Evolutionary conservation across 2,888 invertebrate species (phyloP).

Genomic region (Anagyrus pseudococci): DNA sequence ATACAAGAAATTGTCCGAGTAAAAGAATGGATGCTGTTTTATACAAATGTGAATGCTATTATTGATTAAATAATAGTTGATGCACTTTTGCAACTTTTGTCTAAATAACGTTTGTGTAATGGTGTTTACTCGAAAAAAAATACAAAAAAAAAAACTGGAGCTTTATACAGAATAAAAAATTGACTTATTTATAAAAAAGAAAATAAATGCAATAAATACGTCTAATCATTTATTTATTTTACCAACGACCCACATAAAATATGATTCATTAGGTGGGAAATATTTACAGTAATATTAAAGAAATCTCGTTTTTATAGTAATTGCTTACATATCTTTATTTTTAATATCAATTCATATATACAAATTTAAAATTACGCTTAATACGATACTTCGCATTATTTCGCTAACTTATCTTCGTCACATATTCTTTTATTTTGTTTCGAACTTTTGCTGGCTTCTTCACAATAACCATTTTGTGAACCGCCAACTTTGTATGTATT

Average conservation of each 20-base stretch:
- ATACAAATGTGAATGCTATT: too few species aligned
- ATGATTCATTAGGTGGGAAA: too few species aligned
- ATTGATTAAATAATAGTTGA: too few species aligned
- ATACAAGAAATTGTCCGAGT: too few species aligned
- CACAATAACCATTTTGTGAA: background rate
- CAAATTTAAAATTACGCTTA: constrained; percentile 57
- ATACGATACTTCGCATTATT: constrained; percentile 33
- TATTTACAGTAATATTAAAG: constrained; percentile 28
- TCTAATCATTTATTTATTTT: constrained; percentile 30
- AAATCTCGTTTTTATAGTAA: constrained; percentile 43
- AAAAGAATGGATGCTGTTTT: too few species aligned
- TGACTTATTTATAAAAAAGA: constrained; percentile 44
- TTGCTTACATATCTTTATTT: constrained; percentile 57
- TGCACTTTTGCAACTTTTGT: too few species aligned
- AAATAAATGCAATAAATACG: constrained; percentile 26
- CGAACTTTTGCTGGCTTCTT: constrained; percentile 22
- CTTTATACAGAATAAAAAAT: constrained; percentile 48
- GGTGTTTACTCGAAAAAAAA: background rate
- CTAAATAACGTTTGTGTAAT: too few species aligned
- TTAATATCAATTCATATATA: constrained; percentile 59
- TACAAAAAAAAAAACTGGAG: constrained; percentile 34
- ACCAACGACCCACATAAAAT: too few species aligned
- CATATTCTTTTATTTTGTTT: constrained; percentile 15
- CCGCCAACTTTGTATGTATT: constrained; percentile 1
- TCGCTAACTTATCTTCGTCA: constrained; percentile 22